Evolutionary conservation across 2,888 invertebrate genomes (phyloP).

Genomic region (Oegoconia quadripuncta): DNA sequence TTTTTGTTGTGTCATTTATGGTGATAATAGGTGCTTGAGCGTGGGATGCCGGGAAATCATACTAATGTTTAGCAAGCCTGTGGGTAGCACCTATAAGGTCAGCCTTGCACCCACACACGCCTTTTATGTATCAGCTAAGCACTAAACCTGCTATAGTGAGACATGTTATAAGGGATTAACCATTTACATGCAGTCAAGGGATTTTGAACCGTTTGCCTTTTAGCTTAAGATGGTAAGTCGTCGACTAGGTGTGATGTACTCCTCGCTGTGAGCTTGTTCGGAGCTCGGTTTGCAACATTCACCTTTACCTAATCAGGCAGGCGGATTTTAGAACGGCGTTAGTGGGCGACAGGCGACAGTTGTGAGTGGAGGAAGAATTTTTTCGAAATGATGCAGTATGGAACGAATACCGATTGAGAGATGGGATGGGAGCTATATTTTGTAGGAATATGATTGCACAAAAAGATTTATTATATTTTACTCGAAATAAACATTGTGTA

Average conservation of each 20-base stretch:
- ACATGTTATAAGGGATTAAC: conserved; percentile 27
- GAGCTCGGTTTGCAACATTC: conserved; percentile 68
- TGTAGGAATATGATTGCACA: no score
- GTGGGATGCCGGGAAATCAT: conserved; percentile 72
- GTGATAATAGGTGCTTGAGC: conserved; percentile 53
- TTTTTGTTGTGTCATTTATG: conserved; percentile 40
- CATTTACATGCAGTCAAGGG: conserved; percentile 14
- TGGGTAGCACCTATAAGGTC: conserved; percentile 75
- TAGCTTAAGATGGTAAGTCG: conserved; percentile 10
- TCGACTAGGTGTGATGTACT: conserved; percentile 4
- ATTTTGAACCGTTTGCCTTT: conserved; percentile 26
- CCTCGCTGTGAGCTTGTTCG: conserved; percentile 28
- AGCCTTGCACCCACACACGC: conserved; percentile 77
- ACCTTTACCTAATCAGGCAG: conserved; percentile 76
- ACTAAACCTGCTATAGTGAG: conserved; percentile 34
- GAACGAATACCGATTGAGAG: no score
- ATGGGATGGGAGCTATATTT: no score
- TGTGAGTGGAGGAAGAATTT: conserved; percentile 46
- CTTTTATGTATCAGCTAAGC: conserved; percentile 66
- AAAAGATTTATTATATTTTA: no score
- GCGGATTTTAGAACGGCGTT: conserved; percentile 72
- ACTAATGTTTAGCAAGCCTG: conserved; percentile 64
- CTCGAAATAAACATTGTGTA: no score
- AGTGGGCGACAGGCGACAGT: conserved; percentile 69
- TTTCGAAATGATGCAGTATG: conserved; percentile 24